Conservation (phyloP, 1,140 invertebrate genomes). For the Gyrodactylus bullatarudis region DNA sequence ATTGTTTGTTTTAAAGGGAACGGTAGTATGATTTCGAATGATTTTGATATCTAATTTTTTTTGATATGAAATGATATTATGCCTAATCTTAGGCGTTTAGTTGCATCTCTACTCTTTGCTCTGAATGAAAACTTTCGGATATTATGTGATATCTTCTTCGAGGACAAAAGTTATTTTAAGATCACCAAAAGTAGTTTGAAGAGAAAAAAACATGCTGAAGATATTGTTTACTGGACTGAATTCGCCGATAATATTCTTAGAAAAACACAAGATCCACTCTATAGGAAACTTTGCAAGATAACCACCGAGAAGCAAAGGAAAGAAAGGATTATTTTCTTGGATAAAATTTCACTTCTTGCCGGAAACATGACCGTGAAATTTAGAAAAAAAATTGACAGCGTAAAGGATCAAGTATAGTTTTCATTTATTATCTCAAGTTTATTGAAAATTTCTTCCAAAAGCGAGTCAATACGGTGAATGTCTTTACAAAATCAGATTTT, state of each 20-base stretch:
- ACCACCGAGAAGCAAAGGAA: background rate
- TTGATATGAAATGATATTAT: background rate
- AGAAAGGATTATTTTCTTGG: background rate
- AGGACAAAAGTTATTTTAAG: background rate
- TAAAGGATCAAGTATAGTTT: no score
- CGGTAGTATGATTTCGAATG: no score
- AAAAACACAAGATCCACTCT: background rate
- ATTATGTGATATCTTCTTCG: background rate
- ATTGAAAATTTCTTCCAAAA: no score
- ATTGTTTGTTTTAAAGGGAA: background rate
- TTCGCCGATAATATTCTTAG: background rate
- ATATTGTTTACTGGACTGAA: background rate
- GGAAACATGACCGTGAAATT: no score
- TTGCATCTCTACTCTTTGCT: background rate
- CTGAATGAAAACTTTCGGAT: background rate
- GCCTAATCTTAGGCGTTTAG: background rate
- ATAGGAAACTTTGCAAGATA: background rate
- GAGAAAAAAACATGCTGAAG: background rate
- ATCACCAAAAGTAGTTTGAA: background rate
- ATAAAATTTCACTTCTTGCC: no score
- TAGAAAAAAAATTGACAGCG: no score
- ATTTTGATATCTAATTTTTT: background rate
- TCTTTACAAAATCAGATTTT: no score
- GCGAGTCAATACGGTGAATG: no score
- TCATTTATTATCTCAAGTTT: no score